Base-by-base conservation (phyloP, 2,113 vertebrate species). In the Pseudonaja textilis region DNA sequence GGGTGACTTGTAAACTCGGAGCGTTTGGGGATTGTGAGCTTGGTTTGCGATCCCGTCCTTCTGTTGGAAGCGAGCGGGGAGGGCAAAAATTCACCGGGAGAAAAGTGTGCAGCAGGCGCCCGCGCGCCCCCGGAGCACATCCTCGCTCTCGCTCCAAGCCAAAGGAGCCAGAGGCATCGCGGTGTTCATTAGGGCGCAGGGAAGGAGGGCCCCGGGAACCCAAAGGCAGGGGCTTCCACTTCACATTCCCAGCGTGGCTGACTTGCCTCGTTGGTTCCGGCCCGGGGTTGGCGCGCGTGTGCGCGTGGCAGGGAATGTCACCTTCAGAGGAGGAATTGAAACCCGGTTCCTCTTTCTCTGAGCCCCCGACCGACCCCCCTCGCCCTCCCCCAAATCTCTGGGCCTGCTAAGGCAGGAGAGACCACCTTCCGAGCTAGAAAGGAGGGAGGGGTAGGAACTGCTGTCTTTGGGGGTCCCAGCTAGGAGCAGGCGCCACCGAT, bases 1-100 rank as follows among this genome's bases (percentile, higher is more conserved):
- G 89, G 85, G 91, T 90, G 93, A 88, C 93, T 92, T 50, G 88
- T 85, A 92, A 90, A 90, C 91, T 88, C 90, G 96, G 94, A 93
- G 95, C 95, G 96, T 55, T 81, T 42, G 89, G 20, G 14, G 89
- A 92, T 94, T 88, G 91, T 57, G 74, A 39, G 85, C 91, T 88
- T 90, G 93, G 91, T 90, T 93, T 74, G 91, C 93, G 8, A 39
- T 10, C 50, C 26, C 42, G 14, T 45, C 57, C 5, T 45, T 29
- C 91, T 2, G 81, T 26, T 0, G n/a, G 59, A 87, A n/a, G 18
- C 8, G 69, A 25, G 45, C 20, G 87, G n/a, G 92, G 55, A 55
- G 93, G 90, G 93, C 26, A 25, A 85, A 64, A 91, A 93, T 57
- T 3, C 90, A 25, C 4, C 1, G 55, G 52, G 14, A 20, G 22